Evolutionary conservation across 92 coral and sea anemone genomes (phyloP), one percentile per base, ranked within the genome.

Genomic region (Palythoa heliodiscus): DNA sequence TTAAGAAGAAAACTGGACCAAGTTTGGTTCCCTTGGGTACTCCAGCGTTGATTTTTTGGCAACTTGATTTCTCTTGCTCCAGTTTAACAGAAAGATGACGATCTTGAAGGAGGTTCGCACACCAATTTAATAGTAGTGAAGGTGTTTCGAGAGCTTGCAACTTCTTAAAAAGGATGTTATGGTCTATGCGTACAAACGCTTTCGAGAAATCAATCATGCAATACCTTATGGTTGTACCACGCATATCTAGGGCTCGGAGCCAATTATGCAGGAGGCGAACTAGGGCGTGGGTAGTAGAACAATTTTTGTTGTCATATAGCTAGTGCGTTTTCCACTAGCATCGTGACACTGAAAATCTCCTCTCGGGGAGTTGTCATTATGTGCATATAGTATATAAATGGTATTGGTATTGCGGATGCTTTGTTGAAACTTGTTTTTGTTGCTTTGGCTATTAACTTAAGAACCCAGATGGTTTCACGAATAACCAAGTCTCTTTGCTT

Each of bases 241-340:
- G 55, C 0, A 67, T 61, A 40, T 85, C 88, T 22, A 67, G 38
- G 22, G 75, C 82, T 60, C 58, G 63, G 37, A 73, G 54, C 82
- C 82, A 85, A 29, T 60, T 85, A 58, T 85, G 88, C 0, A 85
- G 58, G 37, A 85, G 40, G 71, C 60, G 17, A 10, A 73, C 82
- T 37, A 74, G 88, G 3, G 82, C 74, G 39, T 50, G 25, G 82
- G 57, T 74, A 13, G 74, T 50, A 52, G 55, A 12, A 52, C 55
- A 52, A 52, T 52, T 29, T 29, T 29, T 29, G 35, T 29, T 29
- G 35, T 29, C 1, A 29, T 29, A 29, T 29, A 29, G 35, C 35
- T 29, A 29, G 35, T 29, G 35, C 35, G 35, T 29, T 29, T 29
- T 29, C 35, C 1, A 29, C 35, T n/a, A n/a, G n/a, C n/a, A n/a